Conservation (phyloP, 2,113 vertebrate genomes). For the Carollia perspicillata region DNA sequence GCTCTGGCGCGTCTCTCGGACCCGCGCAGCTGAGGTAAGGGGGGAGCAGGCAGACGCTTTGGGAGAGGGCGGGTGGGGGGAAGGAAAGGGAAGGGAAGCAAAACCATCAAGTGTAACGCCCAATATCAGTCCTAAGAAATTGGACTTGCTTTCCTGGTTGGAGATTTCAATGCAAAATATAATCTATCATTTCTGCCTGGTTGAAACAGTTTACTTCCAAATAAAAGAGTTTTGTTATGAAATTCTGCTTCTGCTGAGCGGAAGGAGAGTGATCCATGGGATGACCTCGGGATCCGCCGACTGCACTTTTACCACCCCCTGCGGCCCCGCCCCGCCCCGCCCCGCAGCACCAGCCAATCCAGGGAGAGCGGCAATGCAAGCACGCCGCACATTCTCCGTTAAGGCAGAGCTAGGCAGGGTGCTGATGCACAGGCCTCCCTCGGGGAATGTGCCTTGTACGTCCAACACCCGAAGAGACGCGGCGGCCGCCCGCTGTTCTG, state of each 20-base stretch:
- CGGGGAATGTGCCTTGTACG: neutral
- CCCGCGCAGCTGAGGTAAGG: neutral
- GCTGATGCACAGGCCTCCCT: neutral
- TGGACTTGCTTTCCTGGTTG: neutral
- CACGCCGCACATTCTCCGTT: neutral
- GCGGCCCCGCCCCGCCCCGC: fast-evolving
- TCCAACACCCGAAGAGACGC: neutral
- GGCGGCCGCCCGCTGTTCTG: neutral
- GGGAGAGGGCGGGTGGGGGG: fast-evolving
- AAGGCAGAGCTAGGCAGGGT: neutral
- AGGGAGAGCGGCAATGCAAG: neutral
- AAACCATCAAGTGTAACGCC: neutral
- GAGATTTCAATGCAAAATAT: slow-evolving; percentile 1
- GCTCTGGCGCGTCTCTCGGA: neutral
- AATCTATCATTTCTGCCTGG: neutral
- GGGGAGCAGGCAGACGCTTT: neutral
- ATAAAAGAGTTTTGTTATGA: neutral
- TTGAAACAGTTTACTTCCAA: neutral
- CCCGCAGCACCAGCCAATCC: neutral
- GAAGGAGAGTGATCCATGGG: neutral
- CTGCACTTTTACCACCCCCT: neutral
- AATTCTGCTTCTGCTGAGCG: neutral
- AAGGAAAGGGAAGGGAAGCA: fast-evolving
- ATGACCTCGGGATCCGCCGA: neutral
- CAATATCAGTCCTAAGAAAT: neutral